These are phyloP conservation scores for Campylomormyrus numenius DNA, from an alignment of 2,113 vertebrate species.

Conservation along the genomic window DNA sequence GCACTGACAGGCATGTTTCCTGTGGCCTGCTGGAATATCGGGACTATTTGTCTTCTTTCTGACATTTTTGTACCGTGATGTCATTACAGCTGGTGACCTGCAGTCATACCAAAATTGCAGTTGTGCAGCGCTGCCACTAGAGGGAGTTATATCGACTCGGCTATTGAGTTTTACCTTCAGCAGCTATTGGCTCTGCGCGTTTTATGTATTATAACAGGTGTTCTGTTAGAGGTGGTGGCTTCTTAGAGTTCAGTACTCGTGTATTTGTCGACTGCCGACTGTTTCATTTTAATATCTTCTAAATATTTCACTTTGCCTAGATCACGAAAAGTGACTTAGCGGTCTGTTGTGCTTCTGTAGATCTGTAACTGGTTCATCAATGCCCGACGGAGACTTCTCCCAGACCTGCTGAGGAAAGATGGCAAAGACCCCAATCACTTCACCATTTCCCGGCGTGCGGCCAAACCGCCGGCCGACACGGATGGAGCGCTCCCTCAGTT, in stretches of 20 bases:
- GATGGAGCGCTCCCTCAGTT: conserved; percentile 50
- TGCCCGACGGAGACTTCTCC: conserved; percentile 81
- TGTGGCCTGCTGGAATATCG: not conserved
- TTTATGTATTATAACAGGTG: not conserved
- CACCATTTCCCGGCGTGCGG: conserved; percentile 82
- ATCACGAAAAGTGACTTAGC: not conserved
- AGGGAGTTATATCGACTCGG: conserved; percentile 27
- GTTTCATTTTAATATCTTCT: not conserved
- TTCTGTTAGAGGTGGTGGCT: not conserved
- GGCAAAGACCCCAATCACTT: conserved; percentile 92
- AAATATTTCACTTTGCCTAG: not conserved
- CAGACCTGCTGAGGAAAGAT: conserved; percentile 85
- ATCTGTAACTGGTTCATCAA: conserved; percentile 99
- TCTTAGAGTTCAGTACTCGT: not conserved
- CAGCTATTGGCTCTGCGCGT: not conserved
- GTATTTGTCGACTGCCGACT: not conserved
- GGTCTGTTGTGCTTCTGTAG: conserved; percentile 45
- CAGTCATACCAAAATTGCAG: conserved; percentile 30
- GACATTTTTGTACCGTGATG: not conserved
- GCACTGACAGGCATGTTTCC: not conserved
- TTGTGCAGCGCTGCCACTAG: conserved; percentile 40
- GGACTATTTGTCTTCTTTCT: not conserved
- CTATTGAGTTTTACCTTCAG: not conserved
- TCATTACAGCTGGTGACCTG: conserved; percentile 36
- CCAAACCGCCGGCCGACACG: conserved; percentile 51